Evolutionary conservation across 1,140 invertebrate genomes (phyloP).

Genomic region (Apocrypta bakeri): DNA sequence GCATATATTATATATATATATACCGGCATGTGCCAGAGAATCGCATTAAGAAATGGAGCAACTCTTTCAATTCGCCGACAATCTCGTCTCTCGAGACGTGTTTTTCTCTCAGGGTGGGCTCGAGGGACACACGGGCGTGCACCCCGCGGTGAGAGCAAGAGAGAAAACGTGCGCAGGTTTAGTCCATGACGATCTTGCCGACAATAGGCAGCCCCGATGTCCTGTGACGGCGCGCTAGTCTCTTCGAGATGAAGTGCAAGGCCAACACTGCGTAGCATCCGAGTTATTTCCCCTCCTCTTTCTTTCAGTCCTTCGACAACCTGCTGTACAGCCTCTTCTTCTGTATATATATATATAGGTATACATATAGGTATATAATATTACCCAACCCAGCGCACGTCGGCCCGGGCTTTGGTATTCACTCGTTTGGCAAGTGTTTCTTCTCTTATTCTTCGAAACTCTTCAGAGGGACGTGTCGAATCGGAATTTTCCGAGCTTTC

Average conservation of each 20-base stretch:
- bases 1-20: no score
- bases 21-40: no score
- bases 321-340: conserved; percentile 12
- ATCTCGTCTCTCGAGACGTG: background rate
- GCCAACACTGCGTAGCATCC: conserved; percentile 6
- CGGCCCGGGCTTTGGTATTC: background rate
- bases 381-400: no score
- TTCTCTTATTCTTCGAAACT: background rate
- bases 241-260: conserved; percentile 24
- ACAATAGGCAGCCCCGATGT: background rate
- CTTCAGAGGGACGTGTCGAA: background rate
- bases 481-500: background rate
- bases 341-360: background rate
- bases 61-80: background rate
- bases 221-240: background rate
- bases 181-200: background rate
- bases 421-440: background rate
- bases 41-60: background rate
- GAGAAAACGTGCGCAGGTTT: background rate
- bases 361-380: background rate
- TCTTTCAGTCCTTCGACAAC: conserved; percentile 12
- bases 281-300: background rate
- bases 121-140: background rate
- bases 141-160: background rate
- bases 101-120: background rate